phyloP scores from a whole-genome alignment of 2,797 vertebrate species.

The Microctenopoma lineatum region DNA sequence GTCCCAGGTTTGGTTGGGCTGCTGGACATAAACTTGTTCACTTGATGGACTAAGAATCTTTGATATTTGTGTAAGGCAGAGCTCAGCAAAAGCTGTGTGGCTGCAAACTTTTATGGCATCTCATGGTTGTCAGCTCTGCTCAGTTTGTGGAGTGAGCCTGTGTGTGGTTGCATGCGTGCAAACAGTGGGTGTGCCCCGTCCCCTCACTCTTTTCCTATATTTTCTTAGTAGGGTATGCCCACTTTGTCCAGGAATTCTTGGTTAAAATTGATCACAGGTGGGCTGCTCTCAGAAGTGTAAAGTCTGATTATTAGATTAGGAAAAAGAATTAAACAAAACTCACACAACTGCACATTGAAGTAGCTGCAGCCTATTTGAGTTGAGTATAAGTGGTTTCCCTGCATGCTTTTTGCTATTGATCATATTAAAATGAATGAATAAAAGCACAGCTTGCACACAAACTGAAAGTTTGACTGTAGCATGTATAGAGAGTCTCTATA shows the following conservation, averaged over 20 bases:
- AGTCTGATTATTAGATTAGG: slow-evolving; percentile 4
- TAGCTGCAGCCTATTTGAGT: background rate
- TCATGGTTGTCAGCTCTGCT: slow-evolving; percentile 50
- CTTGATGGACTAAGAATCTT: slow-evolving; percentile 21
- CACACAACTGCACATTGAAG: no score
- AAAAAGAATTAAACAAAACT: background rate
- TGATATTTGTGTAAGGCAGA: slow-evolving; percentile 54
- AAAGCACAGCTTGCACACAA: slow-evolving; percentile 10
- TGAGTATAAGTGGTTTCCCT: slow-evolving; percentile 11
- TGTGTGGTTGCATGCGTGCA: slow-evolving; percentile 3
- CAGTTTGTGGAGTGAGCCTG: slow-evolving; percentile 23
- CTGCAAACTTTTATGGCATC: slow-evolving; percentile 43
- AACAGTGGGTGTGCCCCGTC: slow-evolving; percentile 5
- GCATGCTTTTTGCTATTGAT: slow-evolving; percentile 19
- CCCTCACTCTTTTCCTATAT: background rate
- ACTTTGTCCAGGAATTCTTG: slow-evolving; percentile 23
- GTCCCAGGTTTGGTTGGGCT: slow-evolving; percentile 14
- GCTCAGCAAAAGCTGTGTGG: slow-evolving; percentile 37
- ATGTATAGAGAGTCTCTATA: slow-evolving; percentile 62
- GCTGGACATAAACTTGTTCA: slow-evolving; percentile 13
- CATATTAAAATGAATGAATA: slow-evolving; percentile 22
- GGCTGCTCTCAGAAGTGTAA: slow-evolving; percentile 16
- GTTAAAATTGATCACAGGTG: slow-evolving; percentile 36
- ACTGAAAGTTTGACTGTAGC: slow-evolving; percentile 36
- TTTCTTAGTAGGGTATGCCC: slow-evolving; percentile 15